Conservation (phyloP, 2,113 vertebrate species). For the Glareola pratincola region DNA sequence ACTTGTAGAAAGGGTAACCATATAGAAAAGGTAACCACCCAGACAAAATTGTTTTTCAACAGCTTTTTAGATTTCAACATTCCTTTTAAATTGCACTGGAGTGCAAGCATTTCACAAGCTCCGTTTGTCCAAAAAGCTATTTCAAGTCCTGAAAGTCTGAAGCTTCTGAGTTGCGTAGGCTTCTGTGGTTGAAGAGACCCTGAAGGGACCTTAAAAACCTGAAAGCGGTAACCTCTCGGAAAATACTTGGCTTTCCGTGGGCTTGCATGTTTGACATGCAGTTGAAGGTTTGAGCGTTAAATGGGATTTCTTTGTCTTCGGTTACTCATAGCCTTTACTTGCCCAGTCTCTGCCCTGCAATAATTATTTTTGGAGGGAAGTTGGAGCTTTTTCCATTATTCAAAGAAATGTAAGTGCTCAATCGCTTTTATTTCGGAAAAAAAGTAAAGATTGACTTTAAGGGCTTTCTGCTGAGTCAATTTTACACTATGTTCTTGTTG, state of each 20-base stretch:
- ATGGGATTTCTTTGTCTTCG: neutral
- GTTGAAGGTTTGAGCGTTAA: neutral
- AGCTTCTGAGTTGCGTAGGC: neutral
- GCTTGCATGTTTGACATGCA: neutral
- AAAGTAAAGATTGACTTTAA: neutral
- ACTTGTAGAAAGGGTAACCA: neutral
- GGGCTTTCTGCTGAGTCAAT: neutral
- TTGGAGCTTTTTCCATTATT: neutral
- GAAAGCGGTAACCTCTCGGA: neutral
- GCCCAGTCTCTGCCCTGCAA: neutral
- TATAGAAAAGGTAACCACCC: neutral
- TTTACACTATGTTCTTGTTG: neutral
- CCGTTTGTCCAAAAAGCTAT: neutral
- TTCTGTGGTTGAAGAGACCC: neutral
- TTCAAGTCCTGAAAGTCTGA: neutral
- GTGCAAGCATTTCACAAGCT: neutral
- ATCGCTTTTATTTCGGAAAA: neutral
- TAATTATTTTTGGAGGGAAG: neutral
- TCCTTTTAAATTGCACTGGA: neutral
- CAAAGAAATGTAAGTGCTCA: neutral
- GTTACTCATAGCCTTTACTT: neutral
- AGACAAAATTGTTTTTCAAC: neutral
- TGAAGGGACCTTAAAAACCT: neutral
- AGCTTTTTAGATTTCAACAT: neutral
- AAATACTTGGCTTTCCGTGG: neutral